Evolutionary conservation across 1,140 invertebrate species (phyloP).

Genomic region (Pseudomyrmex concolor): DNA sequence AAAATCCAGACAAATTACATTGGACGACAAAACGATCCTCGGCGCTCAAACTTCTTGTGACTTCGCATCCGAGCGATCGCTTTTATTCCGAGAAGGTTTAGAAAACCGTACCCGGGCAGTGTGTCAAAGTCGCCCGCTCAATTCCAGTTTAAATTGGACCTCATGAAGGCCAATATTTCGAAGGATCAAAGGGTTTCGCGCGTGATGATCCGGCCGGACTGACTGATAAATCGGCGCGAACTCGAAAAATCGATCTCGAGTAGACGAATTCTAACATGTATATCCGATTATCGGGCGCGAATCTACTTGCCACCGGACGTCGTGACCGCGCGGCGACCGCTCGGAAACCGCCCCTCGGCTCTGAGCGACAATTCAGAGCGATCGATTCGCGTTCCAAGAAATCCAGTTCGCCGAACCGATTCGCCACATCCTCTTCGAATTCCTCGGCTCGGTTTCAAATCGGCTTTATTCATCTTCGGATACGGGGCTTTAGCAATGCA

Average conservation of each 20-base stretch:
- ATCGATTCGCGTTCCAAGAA: slow-evolving; percentile 9
- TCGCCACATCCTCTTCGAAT: slow-evolving; percentile 6
- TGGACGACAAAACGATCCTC: slow-evolving; percentile 24
- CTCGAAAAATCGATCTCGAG: slow-evolving; percentile 10
- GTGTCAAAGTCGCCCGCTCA: neutral
- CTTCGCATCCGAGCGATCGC: slow-evolving; percentile 15
- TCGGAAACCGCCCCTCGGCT: neutral
- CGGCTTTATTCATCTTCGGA: slow-evolving; percentile 38
- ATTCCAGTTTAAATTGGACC: slow-evolving; percentile 14
- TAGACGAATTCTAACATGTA: slow-evolving; percentile 35
- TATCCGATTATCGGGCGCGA: slow-evolving; percentile 27
- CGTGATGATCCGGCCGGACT: slow-evolving; percentile 8
- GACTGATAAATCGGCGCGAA: slow-evolving; percentile 45
- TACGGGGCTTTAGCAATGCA: neutral
- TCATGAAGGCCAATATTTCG: neutral
- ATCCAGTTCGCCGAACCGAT: slow-evolving; percentile 20
- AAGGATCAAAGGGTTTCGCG: slow-evolving; percentile 31
- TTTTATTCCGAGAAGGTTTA: slow-evolving; percentile 17
- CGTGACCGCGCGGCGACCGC: too few relatives aligned
- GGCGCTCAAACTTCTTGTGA: slow-evolving; percentile 32
- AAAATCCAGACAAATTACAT: slow-evolving; percentile 50
- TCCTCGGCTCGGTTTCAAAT: neutral
- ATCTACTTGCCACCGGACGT: neutral
- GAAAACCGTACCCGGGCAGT: neutral
- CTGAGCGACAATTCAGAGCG: slow-evolving; percentile 15